Conservation (phyloP, 2,888 invertebrate species). For the Geotrupes spiniger region DNA sequence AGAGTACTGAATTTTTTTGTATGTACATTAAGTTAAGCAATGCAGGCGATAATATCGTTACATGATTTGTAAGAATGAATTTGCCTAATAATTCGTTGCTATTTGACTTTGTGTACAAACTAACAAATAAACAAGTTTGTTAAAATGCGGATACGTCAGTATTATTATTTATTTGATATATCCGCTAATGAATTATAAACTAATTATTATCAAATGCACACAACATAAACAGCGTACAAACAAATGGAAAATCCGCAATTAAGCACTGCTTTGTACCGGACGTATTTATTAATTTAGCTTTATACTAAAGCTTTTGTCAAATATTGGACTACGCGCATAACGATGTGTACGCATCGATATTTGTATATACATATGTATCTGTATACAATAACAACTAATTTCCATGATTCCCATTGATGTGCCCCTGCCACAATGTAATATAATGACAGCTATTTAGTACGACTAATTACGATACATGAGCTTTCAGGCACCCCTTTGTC, state of each 20-base stretch:
- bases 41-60: too few relatives aligned
- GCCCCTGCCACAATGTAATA: constrained; percentile 34
- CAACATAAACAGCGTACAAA: constrained; percentile 8
- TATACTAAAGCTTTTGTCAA: constrained; percentile 43
- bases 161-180: too few relatives aligned
- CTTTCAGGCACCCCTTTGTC: constrained; percentile 7
- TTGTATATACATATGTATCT: constrained; percentile 31
- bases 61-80: too few relatives aligned
- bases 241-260: constrained; percentile 20
- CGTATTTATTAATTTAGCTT: constrained; percentile 24
- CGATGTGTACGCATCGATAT: constrained; percentile 28
- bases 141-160: too few relatives aligned
- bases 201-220: constrained; percentile 1
- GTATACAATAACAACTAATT: constrained; percentile 48
- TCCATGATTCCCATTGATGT: constrained; percentile 46
- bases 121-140: too few relatives aligned
- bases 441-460: constrained; percentile 35
- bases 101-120: too few relatives aligned
- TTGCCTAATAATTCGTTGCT: too few relatives aligned
- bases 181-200: too few relatives aligned
- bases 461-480: constrained; percentile 30
- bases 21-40: too few relatives aligned
- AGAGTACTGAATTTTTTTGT: too few relatives aligned
- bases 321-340: constrained; percentile 38
- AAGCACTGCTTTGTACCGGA: constrained; percentile 14